Evolutionary conservation across 2,113 vertebrate genomes (phyloP), one percentile per base, ranked within the genome.

Genomic region (Tympanuchus pallidicinctus): DNA sequence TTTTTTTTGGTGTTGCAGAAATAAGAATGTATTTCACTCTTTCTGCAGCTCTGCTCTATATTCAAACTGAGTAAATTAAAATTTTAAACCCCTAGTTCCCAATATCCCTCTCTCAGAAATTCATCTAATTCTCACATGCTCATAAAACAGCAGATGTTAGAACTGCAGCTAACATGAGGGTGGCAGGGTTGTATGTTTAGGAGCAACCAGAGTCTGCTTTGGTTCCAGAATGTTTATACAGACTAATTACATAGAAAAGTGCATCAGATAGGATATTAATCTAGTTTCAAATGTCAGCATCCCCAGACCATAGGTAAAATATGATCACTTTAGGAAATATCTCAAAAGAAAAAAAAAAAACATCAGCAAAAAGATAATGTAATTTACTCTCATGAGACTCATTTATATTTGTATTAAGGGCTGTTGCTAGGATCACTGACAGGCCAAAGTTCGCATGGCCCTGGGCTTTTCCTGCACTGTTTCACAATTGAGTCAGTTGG

Each of bases 81-180:
- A 89, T 82, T 92, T 93, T 82, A 78, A 94, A 86, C 69, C 36
- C n/a, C 24, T 83, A 63, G 86, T 94, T 95, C 90, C 80, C 57
- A 38, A 14, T 47, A 13, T 88, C 8, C 5, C 8, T 50, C 21
- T 80, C 63, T 86, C 48, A 88, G 70, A 92, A 86, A 84, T 52
- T 69, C 52, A 64, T 66, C 42, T 47, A 27, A 28, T 24, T 90
- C 80, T 84, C 57, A 67, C 24, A 59, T 1, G 4, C 22, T 60
- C 81, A 45, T 56, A 79, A 72, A 64, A 32, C 3, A 88, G 50
- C 1, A 8, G 22, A 38, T 6, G 3, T 76, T 77, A 81, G 74
- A 78, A 74, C 12, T 48, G 59, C 81, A 71, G 34, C 8, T 73
- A 76, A 76, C 59, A 66, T 19, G 52, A 84, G 4, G 24, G 56